phyloP scores from a whole-genome alignment of 2,888 invertebrate genomes.

The Rhabditophanes sp. region DNA sequence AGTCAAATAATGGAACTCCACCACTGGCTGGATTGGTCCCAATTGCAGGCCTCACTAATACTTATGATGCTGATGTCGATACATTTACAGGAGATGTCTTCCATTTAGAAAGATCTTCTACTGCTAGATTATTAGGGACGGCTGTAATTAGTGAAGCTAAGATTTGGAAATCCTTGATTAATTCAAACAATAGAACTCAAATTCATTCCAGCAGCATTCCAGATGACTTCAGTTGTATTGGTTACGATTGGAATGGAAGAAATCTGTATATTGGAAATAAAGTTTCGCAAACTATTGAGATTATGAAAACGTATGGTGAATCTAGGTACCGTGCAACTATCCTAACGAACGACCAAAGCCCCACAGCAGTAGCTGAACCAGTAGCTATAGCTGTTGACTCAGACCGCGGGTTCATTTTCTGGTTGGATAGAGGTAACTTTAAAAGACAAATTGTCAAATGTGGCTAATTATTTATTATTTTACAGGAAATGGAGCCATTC shows the following conservation, averaged over 20 bases:
- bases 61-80: constrained; percentile 78
- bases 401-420: constrained; percentile 76
- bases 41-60: constrained; percentile 51
- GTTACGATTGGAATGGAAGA: constrained; percentile 88
- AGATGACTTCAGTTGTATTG: constrained; percentile 74
- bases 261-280: constrained; percentile 83
- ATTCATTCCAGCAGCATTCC: constrained; percentile 23
- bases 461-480: not conserved
- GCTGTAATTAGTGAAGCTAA: constrained; percentile 29
- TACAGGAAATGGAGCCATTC: constrained; percentile 49
- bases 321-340: constrained; percentile 60
- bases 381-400: constrained; percentile 76
- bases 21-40: constrained; percentile 49
- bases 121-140: constrained; percentile 28
- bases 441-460: constrained; percentile 20
- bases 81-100: constrained; percentile 56
- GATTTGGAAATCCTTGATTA: constrained; percentile 44
- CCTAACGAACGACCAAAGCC: constrained; percentile 71
- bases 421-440: constrained; percentile 96
- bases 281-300: constrained; percentile 67
- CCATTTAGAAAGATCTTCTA: constrained; percentile 48
- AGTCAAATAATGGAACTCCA: constrained; percentile 39
- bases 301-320: constrained; percentile 49
- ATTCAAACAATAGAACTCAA: constrained; percentile 44
- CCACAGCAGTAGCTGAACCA: constrained; percentile 63